Conservation (phyloP, 2,797 vertebrate genomes). For the Microctenopoma steveboyesi region DNA sequence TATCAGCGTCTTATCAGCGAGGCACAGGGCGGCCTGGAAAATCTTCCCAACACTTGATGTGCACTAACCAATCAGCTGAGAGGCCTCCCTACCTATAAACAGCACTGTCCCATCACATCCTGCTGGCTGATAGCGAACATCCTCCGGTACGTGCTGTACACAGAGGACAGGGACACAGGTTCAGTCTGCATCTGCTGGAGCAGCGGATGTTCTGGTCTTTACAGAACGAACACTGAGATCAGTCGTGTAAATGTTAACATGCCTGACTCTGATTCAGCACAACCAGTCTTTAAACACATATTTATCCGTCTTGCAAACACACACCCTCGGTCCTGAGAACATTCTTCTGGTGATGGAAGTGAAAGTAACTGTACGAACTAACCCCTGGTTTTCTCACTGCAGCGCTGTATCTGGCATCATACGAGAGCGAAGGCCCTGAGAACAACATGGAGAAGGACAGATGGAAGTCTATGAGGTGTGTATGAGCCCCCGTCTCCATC, state of each 20-base stretch:
- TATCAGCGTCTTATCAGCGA: conserved; percentile 26
- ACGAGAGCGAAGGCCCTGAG: conserved; percentile 94
- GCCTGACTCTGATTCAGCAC: no score
- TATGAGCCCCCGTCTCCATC: conserved; percentile 8
- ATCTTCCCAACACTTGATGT: conserved; percentile 19
- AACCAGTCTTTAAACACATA: no score
- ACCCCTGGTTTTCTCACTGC: not conserved
- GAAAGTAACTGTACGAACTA: no score
- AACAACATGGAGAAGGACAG: conserved; percentile 96
- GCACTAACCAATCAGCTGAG: conserved; percentile 16
- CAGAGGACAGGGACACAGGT: not conserved
- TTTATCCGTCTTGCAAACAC: no score
- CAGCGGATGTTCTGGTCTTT: no score
- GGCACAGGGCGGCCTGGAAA: conserved; percentile 21
- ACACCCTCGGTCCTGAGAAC: no score
- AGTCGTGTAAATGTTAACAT: no score
- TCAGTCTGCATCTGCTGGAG: no score
- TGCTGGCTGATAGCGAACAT: not conserved
- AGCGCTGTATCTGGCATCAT: conserved; percentile 95
- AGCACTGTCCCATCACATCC: not conserved
- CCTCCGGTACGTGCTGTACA: not conserved
- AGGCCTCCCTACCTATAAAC: not conserved
- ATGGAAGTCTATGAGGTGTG: conserved; percentile 95
- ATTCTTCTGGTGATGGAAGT: no score
- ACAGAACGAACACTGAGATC: no score